phyloP scores from a whole-genome alignment of 1,140 invertebrate species.

The Neotoxoptera formosana region DNA sequence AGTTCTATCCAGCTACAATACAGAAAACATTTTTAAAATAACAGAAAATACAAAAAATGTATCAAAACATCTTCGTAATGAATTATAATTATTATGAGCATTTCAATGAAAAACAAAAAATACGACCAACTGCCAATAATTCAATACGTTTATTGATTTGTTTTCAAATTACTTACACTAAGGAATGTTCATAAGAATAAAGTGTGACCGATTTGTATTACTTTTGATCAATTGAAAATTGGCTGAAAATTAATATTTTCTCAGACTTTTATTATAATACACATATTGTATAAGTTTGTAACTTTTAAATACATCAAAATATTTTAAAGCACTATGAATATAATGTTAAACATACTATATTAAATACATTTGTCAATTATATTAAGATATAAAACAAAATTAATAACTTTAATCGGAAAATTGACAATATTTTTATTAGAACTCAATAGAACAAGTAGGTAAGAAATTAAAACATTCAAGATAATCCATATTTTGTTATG shows the following conservation, averaged over 20 bases:
- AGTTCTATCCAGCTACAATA: neutral
- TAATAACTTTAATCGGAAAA: too few relatives aligned
- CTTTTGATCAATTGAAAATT: too few relatives aligned
- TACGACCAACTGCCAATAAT: neutral
- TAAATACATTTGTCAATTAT: neutral
- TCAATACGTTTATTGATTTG: neutral
- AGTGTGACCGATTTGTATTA: neutral
- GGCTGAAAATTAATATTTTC: neutral
- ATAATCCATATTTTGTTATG: neutral
- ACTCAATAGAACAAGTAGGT: too few relatives aligned
- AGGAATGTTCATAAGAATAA: too few relatives aligned
- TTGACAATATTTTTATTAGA: too few relatives aligned
- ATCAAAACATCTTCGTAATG: neutral
- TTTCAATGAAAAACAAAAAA: neutral
- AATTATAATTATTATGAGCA: neutral
- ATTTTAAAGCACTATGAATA: too few relatives aligned
- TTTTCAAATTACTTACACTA: too few relatives aligned
- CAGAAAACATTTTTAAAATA: neutral
- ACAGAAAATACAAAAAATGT: neutral
- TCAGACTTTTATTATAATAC: neutral
- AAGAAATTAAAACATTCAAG: too few relatives aligned
- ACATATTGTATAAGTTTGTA: neutral
- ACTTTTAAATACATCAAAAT: neutral
- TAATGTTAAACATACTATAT: neutral
- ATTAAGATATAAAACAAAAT: neutral